Evolutionary conservation across 2,888 invertebrate species (phyloP), one percentile per base, ranked within the genome.

Genomic region (Ophraella communa): DNA sequence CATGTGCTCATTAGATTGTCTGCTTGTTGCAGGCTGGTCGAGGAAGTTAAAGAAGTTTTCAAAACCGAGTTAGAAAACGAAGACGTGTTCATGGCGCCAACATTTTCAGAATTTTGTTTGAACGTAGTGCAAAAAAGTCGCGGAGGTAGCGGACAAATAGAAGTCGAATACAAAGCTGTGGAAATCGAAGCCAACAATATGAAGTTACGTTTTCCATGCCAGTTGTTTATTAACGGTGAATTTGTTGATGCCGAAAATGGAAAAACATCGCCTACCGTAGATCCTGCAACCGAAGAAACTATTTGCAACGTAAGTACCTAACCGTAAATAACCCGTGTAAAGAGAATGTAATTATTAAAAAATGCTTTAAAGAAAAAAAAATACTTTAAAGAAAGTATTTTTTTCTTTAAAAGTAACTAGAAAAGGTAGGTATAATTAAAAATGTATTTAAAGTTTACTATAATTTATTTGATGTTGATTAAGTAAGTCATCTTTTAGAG

Each of bases 41-140:
- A 98, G 82, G 97, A 98, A 84, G 87, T 96, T 0, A 94, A 94
- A 79, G 94, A 95, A 67, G 84, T 90, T 33, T 87, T 92, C 7
- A 87, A 88, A 67, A 82, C 96, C 0, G 89, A 90, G 54, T 78
- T 98, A 8, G 91, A 93, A 77, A 95, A 95, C 77, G 95, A 94
- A 76, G 92, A 95, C 72, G 91, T 98, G 0, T 98, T 95, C 79
- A 94, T 97, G 94, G 91, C 94, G 7, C 94, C 97, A 0, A 88
- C 89, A 0, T 96, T 97, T 77, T 87, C 87, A 51, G 95, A 96
- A 71, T 96, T 97, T 77, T 87, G 86, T 47, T 82, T 83, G 0
- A 84, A 87, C 10, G 89, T 94, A 0, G 84, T 97, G 0, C 77
- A 87, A 3, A 88, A 88, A 68, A 79, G 87, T 3, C 86, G 96